Conservation (phyloP, 2,888 invertebrate genomes). For the Heteropelma amictum region DNA sequence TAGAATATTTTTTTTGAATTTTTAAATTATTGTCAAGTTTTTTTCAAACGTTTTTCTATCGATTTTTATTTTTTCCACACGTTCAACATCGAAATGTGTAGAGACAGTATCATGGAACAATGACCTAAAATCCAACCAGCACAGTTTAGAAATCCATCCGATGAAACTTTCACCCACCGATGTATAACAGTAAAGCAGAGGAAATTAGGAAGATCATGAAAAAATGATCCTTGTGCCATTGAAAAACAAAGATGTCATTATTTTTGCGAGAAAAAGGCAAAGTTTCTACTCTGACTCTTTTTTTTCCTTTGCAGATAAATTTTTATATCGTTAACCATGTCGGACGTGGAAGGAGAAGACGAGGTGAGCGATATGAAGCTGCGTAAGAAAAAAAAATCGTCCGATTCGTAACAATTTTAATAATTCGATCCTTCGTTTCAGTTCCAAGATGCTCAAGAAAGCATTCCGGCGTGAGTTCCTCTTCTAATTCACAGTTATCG, state of each 20-base stretch:
- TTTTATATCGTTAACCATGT: slow-evolving; percentile 64
- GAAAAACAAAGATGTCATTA: background rate
- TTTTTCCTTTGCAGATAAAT: slow-evolving; percentile 53
- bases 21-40: no score
- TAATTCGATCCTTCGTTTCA: slow-evolving; percentile 67
- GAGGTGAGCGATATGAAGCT: slow-evolving; percentile 67
- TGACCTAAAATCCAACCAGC: slow-evolving; percentile 67
- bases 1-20: no score
- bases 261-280: background rate
- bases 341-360: slow-evolving; percentile 74
- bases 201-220: background rate
- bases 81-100: slow-evolving; percentile 11
- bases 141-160: slow-evolving; percentile 66
- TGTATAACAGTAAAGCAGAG: background rate
- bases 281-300: background rate
- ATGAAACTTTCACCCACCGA: slow-evolving; percentile 25
- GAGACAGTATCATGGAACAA: slow-evolving; percentile 49
- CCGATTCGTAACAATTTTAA: background rate
- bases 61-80: background rate
- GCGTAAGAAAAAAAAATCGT: slow-evolving; percentile 1
- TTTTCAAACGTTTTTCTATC: no score
- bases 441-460: slow-evolving; percentile 80
- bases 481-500: background rate
- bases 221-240: slow-evolving; percentile 1
- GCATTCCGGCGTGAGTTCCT: slow-evolving; percentile 76